phyloP scores from a whole-genome alignment of 1,140 invertebrate genomes.

The Cydia splendana region DNA sequence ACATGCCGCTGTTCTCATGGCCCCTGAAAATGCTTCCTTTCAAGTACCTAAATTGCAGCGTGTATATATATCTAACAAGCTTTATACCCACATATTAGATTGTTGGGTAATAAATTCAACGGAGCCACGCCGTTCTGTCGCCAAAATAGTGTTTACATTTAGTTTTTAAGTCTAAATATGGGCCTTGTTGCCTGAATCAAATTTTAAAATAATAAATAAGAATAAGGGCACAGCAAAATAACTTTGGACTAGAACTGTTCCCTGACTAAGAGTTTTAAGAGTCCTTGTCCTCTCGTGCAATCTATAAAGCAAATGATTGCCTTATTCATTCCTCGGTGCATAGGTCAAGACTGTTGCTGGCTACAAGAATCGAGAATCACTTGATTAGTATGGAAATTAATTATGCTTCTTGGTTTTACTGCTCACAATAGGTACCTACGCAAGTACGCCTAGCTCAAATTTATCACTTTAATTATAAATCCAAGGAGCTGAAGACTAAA shows the following conservation, averaged over 20 bases:
- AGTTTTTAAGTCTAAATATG: too few species aligned
- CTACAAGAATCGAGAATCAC: constrained; percentile 45
- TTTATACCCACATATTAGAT: too few species aligned
- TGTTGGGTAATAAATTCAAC: too few species aligned
- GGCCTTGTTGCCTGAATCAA: too few species aligned
- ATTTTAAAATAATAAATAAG: too few species aligned
- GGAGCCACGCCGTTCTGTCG: too few species aligned
- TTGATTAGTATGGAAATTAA: constrained; percentile 63
- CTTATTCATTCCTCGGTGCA: constrained; percentile 46
- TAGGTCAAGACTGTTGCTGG: constrained; percentile 55
- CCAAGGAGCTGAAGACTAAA: not conserved
- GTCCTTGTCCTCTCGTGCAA: constrained; percentile 33
- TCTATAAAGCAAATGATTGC: constrained; percentile 10
- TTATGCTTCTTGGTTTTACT: constrained; percentile 48
- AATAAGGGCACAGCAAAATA: not conserved
- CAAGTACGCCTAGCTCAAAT: constrained; percentile 48
- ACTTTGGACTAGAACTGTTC: not conserved
- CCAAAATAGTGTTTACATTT: too few species aligned
- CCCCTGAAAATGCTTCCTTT: too few species aligned
- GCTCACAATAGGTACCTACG: constrained; percentile 37
- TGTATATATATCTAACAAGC: too few species aligned
- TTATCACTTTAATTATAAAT: constrained; percentile 48
- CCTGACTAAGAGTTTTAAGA: not conserved
- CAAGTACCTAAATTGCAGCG: too few species aligned
- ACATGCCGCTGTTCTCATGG: too few species aligned